These are phyloP conservation scores for Lottia scabra DNA, from an alignment of 2,888 invertebrate genomes.

Conservation along the genomic window DNA sequence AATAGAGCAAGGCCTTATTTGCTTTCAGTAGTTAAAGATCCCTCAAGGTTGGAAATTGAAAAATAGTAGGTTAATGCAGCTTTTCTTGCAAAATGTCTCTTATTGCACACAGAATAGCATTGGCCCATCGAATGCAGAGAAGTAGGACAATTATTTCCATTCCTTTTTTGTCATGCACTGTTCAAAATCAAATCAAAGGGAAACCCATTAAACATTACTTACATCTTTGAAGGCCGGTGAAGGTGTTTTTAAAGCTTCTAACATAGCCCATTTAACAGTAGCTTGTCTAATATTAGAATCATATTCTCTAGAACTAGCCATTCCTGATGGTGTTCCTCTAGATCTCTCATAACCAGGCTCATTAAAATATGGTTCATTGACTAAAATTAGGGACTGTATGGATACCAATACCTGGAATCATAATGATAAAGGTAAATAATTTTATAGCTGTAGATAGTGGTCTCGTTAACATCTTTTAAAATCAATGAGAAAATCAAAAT, in stretches of 20 bases:
- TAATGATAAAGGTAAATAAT: background rate
- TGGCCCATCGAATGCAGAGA: too few species aligned
- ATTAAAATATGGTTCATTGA: conserved; percentile 71
- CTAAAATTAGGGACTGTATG: conserved; percentile 70
- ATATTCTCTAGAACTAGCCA: conserved; percentile 91
- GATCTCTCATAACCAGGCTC: conserved; percentile 71
- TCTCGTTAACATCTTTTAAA: too few species aligned
- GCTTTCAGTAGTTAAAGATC: too few species aligned
- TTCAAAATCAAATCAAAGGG: background rate
- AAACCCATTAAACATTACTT: conserved; percentile 10
- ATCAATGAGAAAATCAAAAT: too few species aligned
- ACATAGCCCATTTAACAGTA: conserved; percentile 95
- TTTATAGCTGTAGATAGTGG: too few species aligned
- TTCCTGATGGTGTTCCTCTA: conserved; percentile 75
- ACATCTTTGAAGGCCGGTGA: conserved; percentile 81
- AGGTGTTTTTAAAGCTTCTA: conserved; percentile 90
- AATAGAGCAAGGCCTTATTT: too few species aligned
- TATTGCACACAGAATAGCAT: too few species aligned
- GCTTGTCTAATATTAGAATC: conserved; percentile 96
- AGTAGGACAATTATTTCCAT: too few species aligned
- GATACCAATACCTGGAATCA: conserved; percentile 68
- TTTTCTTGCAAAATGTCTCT: too few species aligned
- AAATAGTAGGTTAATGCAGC: too few species aligned
- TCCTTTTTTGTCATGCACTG: too few species aligned
- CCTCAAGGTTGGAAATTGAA: too few species aligned